Base-by-base conservation (phyloP, 2,888 invertebrate species). In the Deladenus siricidicola region DNA sequence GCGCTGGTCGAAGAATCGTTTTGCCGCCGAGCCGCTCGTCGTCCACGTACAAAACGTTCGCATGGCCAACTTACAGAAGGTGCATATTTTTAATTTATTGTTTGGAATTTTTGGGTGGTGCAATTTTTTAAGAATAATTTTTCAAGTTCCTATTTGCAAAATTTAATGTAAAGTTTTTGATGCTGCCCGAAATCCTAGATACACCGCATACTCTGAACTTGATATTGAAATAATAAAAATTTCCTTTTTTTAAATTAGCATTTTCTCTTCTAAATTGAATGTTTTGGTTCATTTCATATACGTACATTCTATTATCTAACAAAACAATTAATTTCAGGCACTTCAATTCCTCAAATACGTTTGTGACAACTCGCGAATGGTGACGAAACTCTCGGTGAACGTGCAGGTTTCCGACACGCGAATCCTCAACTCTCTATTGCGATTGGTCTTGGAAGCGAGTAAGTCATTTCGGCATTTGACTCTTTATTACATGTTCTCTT, bases 341-440 rank as follows among this genome's bases (percentile, higher is more conserved):
- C 6, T 50, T 21, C 58, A 60, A 39, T 60, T 55, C 19, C 51
- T 60, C 3, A 28, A 49, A 3, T 45, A 60, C 28, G 45, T 60
- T 24, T 45, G 56, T 14, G 42, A 48, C 26, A 55, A 60, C 21
- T 28, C 58, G 8, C 23, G 34, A n/a, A 26, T 44, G n/a, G 45
- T 60, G 4, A 44, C 56, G 1, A 39, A 54, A 10, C 21, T 60
- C 4, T 44, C 48, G 4, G 45, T 59, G 23, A 60, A 45, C 21
- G 49, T 59, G 50, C 34, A 59, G 17, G 60, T 60, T 8, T 60
- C 58, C 4, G 44, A 57, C 24, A 60, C 60, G 10, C 26, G 14
- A 14, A 34, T 60, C 30, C 28, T 56, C 4, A 45, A 60, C 42
- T 50, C 60, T 8, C 17, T 60, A 39, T 34, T 60, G 43, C 43